These are phyloP conservation scores for Lottia gigantea DNA, from an alignment of 2,888 invertebrate genomes.

Conservation along the genomic window DNA sequence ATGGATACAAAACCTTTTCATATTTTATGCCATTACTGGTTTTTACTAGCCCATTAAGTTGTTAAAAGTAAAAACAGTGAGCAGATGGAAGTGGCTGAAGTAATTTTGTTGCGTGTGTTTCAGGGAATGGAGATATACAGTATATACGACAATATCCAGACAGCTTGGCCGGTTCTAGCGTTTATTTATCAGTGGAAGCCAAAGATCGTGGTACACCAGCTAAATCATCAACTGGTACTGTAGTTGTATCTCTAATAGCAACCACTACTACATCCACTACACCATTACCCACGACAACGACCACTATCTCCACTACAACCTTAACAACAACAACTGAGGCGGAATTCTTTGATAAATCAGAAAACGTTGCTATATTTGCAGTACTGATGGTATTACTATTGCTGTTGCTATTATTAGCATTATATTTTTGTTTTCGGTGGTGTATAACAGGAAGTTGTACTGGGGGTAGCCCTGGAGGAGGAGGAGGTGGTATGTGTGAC, in stretches of 20 bases:
- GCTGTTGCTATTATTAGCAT: neutral
- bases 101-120: too few species aligned
- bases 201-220: neutral
- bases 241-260: neutral
- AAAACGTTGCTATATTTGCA: constrained; percentile 7
- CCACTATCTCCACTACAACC: neutral
- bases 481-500: neutral
- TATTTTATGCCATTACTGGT: too few species aligned
- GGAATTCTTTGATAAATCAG: neutral
- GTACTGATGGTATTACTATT: neutral
- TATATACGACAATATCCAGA: neutral
- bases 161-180: neutral
- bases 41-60: too few species aligned
- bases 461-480: neutral
- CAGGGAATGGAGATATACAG: constrained; percentile 2
- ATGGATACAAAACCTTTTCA: too few species aligned
- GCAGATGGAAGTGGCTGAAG: too few species aligned
- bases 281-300: neutral
- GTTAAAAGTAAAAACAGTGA: too few species aligned
- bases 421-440: neutral
- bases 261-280: neutral
- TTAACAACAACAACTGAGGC: neutral
- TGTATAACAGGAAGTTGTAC: constrained; percentile 5
- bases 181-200: neutral
- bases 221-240: constrained; percentile 1